A percentile compares a stretch with the other conserved stretches of the same genome.
Evolutionary conservation across 2,113 vertebrate species (phyloP).

Genomic region (Oncorhynchus kisutch): DNA sequence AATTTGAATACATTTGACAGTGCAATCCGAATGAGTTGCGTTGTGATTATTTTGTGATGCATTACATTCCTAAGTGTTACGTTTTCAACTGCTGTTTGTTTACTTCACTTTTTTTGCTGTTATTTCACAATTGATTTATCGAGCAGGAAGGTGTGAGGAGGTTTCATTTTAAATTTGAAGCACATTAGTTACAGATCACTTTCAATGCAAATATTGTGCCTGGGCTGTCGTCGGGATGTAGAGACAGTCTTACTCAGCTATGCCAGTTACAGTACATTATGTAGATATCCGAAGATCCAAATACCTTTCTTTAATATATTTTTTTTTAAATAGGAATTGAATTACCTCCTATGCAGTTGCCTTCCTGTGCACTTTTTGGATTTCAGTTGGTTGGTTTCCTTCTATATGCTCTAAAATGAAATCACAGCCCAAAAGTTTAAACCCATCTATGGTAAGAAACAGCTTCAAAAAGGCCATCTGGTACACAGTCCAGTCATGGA

Average conservation of each 20-base stretch:
- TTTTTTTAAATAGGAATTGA: conserved; percentile 7
- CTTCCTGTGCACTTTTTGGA: conserved; percentile 35
- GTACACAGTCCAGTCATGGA: conserved; percentile 11
- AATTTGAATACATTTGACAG: conserved; percentile 62
- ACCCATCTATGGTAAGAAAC: conserved; percentile 10
- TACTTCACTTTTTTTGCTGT: conserved; percentile 34
- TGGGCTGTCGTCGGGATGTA: neutral
- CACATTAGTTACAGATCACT: conserved; percentile 16
- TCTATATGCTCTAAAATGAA: conserved; percentile 32
- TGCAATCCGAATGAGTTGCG: conserved; percentile 25
- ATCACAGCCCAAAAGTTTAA: conserved; percentile 38
- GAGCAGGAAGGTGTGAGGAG: conserved; percentile 29
- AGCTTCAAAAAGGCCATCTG: conserved; percentile 59
- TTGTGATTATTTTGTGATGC: conserved; percentile 39
- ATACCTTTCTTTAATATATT: neutral
- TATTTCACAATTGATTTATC: conserved; percentile 53
- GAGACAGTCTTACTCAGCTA: neutral
- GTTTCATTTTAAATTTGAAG: conserved; percentile 39
- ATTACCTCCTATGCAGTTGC: neutral
- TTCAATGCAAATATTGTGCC: conserved; percentile 27
- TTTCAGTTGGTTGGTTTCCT: conserved; percentile 17
- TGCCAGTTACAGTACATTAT: neutral
- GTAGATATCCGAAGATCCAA: neutral
- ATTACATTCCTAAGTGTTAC: conserved; percentile 21
- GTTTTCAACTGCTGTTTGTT: conserved; percentile 48